phyloP scores from a whole-genome alignment of 2,888 invertebrate species.

The Tetragnatha montana region DNA sequence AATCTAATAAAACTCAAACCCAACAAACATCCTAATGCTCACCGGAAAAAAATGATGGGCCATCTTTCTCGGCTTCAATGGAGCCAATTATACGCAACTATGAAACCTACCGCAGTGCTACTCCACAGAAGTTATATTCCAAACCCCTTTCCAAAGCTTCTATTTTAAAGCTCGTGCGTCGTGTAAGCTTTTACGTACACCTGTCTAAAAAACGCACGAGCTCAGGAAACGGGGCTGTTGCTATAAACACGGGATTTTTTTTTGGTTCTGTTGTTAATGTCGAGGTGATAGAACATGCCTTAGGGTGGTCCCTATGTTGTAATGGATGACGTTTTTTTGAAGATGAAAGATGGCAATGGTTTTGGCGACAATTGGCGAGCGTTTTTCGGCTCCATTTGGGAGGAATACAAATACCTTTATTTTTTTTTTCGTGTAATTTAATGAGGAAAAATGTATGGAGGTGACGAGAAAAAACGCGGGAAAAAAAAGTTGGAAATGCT shows the following conservation, averaged over 20 bases:
- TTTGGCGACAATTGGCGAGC: constrained; percentile 27
- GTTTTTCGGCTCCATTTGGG: constrained; percentile 7
- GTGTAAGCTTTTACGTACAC: too few species aligned
- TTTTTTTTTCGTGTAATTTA: neutral
- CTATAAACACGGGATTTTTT: constrained; percentile 32
- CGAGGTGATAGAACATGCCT: constrained; percentile 24
- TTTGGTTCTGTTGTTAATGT: neutral
- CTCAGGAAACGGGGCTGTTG: constrained; percentile 12
- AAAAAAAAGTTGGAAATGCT: neutral
- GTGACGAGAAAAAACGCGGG: neutral
- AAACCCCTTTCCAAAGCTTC: constrained; percentile 1
- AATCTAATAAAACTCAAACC: neutral
- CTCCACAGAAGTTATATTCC: constrained; percentile 13
- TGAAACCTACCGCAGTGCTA: constrained; percentile 43
- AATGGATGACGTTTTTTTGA: constrained; percentile 29
- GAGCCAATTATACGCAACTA: neutral
- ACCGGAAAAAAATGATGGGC: too few species aligned
- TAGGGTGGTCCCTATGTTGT: constrained; percentile 27
- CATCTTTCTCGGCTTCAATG: neutral
- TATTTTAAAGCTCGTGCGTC: constrained; percentile 22
- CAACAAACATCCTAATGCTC: too few species aligned
- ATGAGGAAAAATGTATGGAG: neutral
- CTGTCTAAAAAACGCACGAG: constrained; percentile 4
- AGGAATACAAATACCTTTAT: neutral
- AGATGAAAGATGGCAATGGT: constrained; percentile 30